Conservation (phyloP, 2,797 vertebrate genomes). For the Sebastes steindachneri region DNA sequence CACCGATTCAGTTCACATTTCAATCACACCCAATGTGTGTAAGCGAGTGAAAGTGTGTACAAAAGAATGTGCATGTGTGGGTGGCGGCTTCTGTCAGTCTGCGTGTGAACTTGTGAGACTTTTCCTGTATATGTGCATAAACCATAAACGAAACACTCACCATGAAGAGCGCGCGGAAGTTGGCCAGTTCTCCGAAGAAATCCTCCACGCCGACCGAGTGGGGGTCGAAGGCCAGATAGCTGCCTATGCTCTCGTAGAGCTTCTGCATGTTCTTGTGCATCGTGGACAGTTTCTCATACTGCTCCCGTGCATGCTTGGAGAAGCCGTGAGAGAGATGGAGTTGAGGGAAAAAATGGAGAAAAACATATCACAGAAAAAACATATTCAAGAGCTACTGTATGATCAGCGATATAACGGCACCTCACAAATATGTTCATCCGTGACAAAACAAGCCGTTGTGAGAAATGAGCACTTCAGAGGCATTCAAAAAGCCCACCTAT, state of each 20-base stretch:
- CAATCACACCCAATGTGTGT: constrained; percentile 14
- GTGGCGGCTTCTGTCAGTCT: constrained; percentile 9
- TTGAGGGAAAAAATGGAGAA: constrained; percentile 84
- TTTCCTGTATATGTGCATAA: constrained; percentile 37
- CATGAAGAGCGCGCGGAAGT: constrained; percentile 92
- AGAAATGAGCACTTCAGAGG: constrained; percentile 20
- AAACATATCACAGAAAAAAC: neutral
- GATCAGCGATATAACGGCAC: constrained; percentile 4
- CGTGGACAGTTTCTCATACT: constrained; percentile 93
- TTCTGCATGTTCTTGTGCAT: constrained; percentile 99
- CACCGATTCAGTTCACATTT: constrained; percentile 12
- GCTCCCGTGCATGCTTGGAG: constrained; percentile 90
- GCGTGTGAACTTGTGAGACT: neutral
- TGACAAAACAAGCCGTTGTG: constrained; percentile 6
- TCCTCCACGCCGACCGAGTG: constrained; percentile 91
- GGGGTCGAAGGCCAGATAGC: constrained; percentile 93
- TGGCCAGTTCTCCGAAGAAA: constrained; percentile 93
- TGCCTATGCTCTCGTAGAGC: constrained; percentile 92
- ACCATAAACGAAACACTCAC: constrained; percentile 83
- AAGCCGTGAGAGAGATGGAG: constrained; percentile 87
- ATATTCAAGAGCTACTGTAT: neutral
- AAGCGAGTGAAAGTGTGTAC: neutral
- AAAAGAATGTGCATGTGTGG: constrained; percentile 14
- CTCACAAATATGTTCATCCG: neutral
- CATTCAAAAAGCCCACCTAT: constrained; percentile 39